A percentile compares a stretch with the other conserved stretches of the same genome.
Evolutionary conservation across 2,888 invertebrate genomes (phyloP).

Genomic region (Papilio protenor): DNA sequence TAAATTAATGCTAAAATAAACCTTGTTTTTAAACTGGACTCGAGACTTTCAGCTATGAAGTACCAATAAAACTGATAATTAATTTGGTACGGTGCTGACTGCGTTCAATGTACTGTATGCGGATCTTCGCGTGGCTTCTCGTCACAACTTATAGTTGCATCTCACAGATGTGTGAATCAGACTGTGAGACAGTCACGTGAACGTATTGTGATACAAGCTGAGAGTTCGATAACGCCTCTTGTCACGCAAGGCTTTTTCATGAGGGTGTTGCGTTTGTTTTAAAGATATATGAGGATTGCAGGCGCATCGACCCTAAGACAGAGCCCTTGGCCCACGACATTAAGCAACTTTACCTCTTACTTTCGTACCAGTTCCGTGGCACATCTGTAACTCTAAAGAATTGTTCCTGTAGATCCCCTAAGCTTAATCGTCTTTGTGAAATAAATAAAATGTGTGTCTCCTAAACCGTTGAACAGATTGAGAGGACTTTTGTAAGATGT

Average conservation of each 20-base stretch:
- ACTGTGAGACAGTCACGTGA: slow-evolving; percentile 72
- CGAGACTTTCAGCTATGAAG: neutral
- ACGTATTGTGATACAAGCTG: slow-evolving; percentile 44
- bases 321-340: too few relatives aligned
- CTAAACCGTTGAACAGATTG: neutral
- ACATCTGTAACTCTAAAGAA: too few relatives aligned
- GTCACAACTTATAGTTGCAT: slow-evolving; percentile 54
- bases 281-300: neutral
- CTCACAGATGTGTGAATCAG: slow-evolving; percentile 72
- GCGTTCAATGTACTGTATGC: slow-evolving; percentile 53
- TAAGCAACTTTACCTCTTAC: too few relatives aligned
- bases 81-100: slow-evolving; percentile 4
- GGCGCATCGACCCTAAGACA: neutral
- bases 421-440: too few relatives aligned
- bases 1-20: neutral
- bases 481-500: neutral
- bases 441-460: neutral
- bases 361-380: too few relatives aligned
- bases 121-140: slow-evolving; percentile 59
- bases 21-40: neutral
- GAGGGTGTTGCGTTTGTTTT: neutral
- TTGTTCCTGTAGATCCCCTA: too few relatives aligned
- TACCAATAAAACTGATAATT: slow-evolving; percentile 23
- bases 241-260: slow-evolving; percentile 5
- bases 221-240: slow-evolving; percentile 12